phyloP scores from a whole-genome alignment of 37 sponge, comb jelly and placozoan genomes.

The Aphrocallistes beatrix region DNA sequence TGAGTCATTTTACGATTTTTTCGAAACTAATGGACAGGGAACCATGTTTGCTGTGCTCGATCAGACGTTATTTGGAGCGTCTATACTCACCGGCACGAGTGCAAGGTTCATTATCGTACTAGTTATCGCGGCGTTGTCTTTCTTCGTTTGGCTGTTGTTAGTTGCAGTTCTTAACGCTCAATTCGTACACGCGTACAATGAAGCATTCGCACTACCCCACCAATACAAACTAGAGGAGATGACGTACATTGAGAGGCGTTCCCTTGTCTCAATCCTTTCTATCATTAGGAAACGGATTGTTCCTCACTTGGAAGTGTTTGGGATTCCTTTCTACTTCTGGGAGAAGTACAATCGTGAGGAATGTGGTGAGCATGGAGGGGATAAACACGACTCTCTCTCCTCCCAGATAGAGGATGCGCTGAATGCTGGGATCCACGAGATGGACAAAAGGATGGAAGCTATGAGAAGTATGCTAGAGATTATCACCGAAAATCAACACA shows the following conservation, averaged over 20 bases:
- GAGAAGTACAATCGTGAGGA: neutral
- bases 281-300: neutral
- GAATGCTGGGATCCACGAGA: neutral
- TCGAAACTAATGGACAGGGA: neutral
- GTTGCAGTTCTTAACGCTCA: slow-evolving; percentile 2
- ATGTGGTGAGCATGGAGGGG: neutral
- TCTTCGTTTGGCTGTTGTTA: neutral
- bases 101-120: neutral
- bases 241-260: neutral
- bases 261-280: neutral
- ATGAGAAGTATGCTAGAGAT: neutral
- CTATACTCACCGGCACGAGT: neutral
- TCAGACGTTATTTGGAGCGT: neutral
- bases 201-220: slow-evolving; percentile 9
- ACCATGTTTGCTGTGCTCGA: neutral
- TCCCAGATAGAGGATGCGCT: slow-evolving; percentile 1
- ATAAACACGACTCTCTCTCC: neutral
- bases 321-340: neutral
- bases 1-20: neutral
- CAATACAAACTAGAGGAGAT: neutral
- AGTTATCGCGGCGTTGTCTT: neutral
- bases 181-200: neutral
- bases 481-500: neutral
- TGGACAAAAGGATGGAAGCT: neutral
- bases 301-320: neutral